Percentiles rank a stretch among this genome's conserved stretches.
Conservation (phyloP, 1,140 invertebrate species). For the Cherax quadricarinatus region DNA sequence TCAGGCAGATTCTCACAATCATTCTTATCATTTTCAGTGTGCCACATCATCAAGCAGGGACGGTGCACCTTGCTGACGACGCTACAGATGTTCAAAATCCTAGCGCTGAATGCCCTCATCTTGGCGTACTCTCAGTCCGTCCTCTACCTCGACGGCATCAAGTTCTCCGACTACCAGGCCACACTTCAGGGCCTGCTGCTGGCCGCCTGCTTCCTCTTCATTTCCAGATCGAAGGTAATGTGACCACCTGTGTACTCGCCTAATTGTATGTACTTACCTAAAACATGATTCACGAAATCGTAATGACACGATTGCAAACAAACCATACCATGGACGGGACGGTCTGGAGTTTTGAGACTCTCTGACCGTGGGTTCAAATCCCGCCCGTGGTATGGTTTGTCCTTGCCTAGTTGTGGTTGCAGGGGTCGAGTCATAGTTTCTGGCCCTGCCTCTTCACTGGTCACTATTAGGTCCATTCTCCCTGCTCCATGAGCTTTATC, state of each 20-base stretch:
- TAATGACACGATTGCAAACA: too few relatives aligned
- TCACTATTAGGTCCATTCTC: too few relatives aligned
- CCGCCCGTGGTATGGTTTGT: too few relatives aligned
- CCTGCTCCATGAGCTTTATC: too few relatives aligned
- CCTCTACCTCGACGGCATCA: slow-evolving; percentile 97
- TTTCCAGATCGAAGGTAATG: slow-evolving; percentile 95
- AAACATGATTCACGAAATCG: too few relatives aligned
- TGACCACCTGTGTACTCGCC: not conserved
- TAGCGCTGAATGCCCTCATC: slow-evolving; percentile 98
- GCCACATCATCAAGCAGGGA: slow-evolving; percentile 99
- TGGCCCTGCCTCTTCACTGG: too few relatives aligned
- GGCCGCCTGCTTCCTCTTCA: slow-evolving; percentile 98
- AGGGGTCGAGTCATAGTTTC: too few relatives aligned
- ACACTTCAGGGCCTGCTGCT: slow-evolving; percentile 96
- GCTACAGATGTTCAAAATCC: slow-evolving; percentile 99
- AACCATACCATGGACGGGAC: too few relatives aligned
- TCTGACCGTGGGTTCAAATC: too few relatives aligned
- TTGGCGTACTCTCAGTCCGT: slow-evolving; percentile 99
- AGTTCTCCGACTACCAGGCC: slow-evolving; percentile 98
- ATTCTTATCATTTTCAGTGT: slow-evolving; percentile 82
- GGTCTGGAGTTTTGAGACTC: too few relatives aligned
- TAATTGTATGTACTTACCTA: not conserved
- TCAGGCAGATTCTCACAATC: too few relatives aligned
- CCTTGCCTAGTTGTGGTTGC: too few relatives aligned
- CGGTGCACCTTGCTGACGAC: slow-evolving; percentile 99